Conservation (phyloP, 2,888 invertebrate genomes). For the Cactoblastis cactorum region DNA sequence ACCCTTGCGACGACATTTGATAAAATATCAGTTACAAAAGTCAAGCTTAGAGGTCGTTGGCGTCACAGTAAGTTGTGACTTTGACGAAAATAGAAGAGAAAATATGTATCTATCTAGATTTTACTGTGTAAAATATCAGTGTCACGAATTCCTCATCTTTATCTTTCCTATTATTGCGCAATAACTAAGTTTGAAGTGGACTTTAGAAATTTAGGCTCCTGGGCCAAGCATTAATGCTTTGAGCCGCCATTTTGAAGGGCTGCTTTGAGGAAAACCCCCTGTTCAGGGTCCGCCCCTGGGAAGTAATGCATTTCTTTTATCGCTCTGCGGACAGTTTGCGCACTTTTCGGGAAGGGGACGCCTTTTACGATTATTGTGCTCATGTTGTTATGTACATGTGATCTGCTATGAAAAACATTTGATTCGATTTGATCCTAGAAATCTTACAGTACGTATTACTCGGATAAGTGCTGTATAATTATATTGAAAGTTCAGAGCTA, state of each 20-base stretch:
- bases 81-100: conserved; percentile 17
- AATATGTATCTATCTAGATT: conserved; percentile 9
- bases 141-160: conserved; percentile 35
- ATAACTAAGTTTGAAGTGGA: conserved; percentile 59
- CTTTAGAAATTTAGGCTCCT: conserved; percentile 63
- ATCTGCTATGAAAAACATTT: conserved; percentile 55
- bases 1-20: conserved; percentile 18
- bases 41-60: conserved; percentile 14
- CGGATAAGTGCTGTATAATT: too few relatives aligned
- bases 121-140: conserved; percentile 24
- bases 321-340: conserved; percentile 69
- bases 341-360: conserved; percentile 63
- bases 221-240: conserved; percentile 64
- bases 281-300: conserved; percentile 52
- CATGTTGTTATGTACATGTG: conserved; percentile 50
- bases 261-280: conserved; percentile 62
- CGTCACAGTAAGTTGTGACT: conserved; percentile 6
- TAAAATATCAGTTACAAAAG: conserved; percentile 16
- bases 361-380: conserved; percentile 75
- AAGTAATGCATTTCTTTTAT: conserved; percentile 78
- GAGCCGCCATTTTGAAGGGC: conserved; percentile 66
- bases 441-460: too few relatives aligned
- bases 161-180: conserved; percentile 37
- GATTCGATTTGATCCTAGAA: conserved; percentile 32
- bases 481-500: too few relatives aligned